Percentiles rank a stretch among this genome's conserved stretches.
Evolutionary conservation across 2,797 vertebrate genomes (phyloP).

Genomic region (Astyanax mexicanus): DNA sequence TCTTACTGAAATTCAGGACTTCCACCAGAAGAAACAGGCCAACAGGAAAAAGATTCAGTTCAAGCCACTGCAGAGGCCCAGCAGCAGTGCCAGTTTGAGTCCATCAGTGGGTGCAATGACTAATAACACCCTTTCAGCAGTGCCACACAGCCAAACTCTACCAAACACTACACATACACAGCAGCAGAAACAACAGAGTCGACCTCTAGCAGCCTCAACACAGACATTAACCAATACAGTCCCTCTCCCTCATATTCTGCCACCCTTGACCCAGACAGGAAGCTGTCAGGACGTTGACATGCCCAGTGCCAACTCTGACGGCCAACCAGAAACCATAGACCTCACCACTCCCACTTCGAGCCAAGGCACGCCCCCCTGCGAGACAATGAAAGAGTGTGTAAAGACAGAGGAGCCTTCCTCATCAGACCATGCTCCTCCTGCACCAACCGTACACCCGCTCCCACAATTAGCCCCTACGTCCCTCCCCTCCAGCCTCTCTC

Average conservation of each 20-base stretch:
- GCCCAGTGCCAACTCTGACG: slow-evolving; percentile 83
- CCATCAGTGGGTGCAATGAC: slow-evolving; percentile 46
- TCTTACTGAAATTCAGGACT: slow-evolving; percentile 90
- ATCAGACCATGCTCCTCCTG: slow-evolving; percentile 25
- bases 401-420: slow-evolving; percentile 60
- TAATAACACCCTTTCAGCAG: slow-evolving; percentile 44
- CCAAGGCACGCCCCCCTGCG: slow-evolving; percentile 67
- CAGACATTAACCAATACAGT: slow-evolving; percentile 65
- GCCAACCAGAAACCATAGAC: slow-evolving; percentile 85
- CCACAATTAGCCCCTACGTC: slow-evolving; percentile 51
- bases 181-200: slow-evolving; percentile 43
- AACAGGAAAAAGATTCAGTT: slow-evolving; percentile 87
- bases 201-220: slow-evolving; percentile 56
- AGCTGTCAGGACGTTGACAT: slow-evolving; percentile 87
- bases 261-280: slow-evolving; percentile 67
- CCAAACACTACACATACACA: slow-evolving; percentile 60
- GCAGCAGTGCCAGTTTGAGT: slow-evolving; percentile 31
- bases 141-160: slow-evolving; percentile 47
- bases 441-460: slow-evolving; percentile 33
- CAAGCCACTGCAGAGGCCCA: slow-evolving; percentile 75
- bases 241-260: slow-evolving; percentile 53
- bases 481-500: slow-evolving; percentile 55
- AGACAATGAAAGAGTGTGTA: slow-evolving; percentile 69
- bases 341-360: slow-evolving; percentile 80
- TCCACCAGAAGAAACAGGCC: slow-evolving; percentile 85